Evolutionary conservation across 2,113 vertebrate species (phyloP).

Genomic region (Ochotona curzoniae): DNA sequence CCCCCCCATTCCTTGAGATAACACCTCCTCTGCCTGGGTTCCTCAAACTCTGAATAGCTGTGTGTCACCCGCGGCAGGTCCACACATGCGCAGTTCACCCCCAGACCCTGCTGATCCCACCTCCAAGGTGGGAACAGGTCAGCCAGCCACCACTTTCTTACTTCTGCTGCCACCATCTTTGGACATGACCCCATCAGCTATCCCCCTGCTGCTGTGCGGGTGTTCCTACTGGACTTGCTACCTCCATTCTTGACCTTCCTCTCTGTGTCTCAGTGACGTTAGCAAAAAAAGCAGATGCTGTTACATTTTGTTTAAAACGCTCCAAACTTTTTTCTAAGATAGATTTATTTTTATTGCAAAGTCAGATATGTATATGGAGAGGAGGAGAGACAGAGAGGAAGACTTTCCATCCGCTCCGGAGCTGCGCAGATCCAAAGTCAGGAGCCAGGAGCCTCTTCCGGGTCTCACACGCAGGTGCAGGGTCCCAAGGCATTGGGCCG

Average conservation of each 20-base stretch:
- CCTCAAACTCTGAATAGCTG: background rate
- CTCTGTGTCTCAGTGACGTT: background rate
- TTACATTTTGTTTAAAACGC: background rate
- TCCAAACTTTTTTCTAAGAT: background rate
- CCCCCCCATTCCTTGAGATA: background rate
- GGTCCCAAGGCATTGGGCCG: too few relatives aligned
- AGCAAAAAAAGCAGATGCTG: background rate
- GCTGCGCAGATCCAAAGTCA: too few relatives aligned
- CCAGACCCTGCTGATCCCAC: background rate
- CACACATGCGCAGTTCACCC: fast-evolving
- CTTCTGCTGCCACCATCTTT: background rate
- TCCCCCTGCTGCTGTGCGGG: background rate
- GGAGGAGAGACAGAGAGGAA: too few relatives aligned
- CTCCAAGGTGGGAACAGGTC: fast-evolving
- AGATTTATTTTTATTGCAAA: too few relatives aligned
- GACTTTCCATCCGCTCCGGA: too few relatives aligned
- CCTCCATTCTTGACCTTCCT: background rate
- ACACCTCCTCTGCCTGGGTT: background rate
- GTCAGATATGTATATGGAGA: too few relatives aligned
- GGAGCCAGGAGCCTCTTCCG: too few relatives aligned
- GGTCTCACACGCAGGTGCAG: too few relatives aligned
- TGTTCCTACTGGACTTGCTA: background rate
- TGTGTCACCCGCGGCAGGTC: background rate
- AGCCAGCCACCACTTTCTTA: background rate
- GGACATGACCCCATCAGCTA: background rate